Evolutionary conservation across 2,797 vertebrate genomes (phyloP), one percentile per base, ranked within the genome.

Genomic region (Siniperca obscura): DNA sequence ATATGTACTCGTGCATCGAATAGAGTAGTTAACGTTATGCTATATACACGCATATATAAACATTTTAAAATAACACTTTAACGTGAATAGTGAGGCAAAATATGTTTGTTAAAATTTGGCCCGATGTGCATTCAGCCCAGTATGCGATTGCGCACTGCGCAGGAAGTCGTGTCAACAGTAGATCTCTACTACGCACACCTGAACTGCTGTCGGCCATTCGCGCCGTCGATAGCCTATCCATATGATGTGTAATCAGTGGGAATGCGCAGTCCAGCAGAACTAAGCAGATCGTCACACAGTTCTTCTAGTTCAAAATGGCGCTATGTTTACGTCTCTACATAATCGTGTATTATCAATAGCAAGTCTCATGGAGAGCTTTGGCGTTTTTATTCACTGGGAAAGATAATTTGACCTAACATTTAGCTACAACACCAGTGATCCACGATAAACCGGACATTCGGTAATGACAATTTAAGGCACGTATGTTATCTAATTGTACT

Each of bases 281-380:
- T 21, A 1, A 38, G 21, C 38, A 21, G 19, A 19, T 42, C 79
- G 83, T 91, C 90, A 82, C 73, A 2, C 62, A 13, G 55, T 40
- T 42, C 44, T 53, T 80, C 10, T 30, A 19, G 25, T 82, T 83
- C 94, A 94, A 95, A 95, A 95, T 95, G 95, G 95, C 94, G 91
- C 92, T 91, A 83, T 95, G 94, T 95, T 95, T 95, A 94, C 87
- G 81, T 94, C 79, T 79, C 56, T 75, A 34, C 68, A 40, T 74
- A 72, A 79, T 68, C 78, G 79, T 73, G 76, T 80, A 74, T 89
- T 81, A 86, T 85, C 80, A 50, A 17, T 87, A 87, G 78, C 70
- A 38, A 80, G 78, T 73, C 76, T 83, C 64, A 92, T 92, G 89
- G 91, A 59, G 78, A 48, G 61, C 27, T 80, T 78, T 48, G 50